A percentile compares a stretch with the other conserved stretches of the same genome.
These are phyloP conservation scores for Chaetodon auriga DNA, from an alignment of 2,113 vertebrate species.

Conservation along the genomic window DNA sequence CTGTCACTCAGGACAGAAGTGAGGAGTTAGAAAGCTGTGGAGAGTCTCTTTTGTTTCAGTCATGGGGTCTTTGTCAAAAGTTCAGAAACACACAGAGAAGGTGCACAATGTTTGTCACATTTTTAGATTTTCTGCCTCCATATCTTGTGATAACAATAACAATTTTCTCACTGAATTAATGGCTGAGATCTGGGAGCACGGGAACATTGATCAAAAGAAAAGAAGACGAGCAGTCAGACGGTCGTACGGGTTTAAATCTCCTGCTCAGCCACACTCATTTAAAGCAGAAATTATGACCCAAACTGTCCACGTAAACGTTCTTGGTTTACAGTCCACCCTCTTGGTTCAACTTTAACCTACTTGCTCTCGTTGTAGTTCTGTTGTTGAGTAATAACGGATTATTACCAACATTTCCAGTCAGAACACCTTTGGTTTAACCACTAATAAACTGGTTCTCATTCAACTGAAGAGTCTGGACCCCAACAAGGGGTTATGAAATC, in stretches of 20 bases:
- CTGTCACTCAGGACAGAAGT: not conserved
- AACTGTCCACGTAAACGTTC: not conserved
- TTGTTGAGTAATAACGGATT: not conserved
- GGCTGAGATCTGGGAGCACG: not conserved
- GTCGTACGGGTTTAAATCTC: not conserved
- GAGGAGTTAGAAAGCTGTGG: not conserved
- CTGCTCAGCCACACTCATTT: not conserved
- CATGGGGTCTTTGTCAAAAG: not conserved
- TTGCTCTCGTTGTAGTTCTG: not conserved
- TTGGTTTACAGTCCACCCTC: not conserved
- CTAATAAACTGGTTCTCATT: not conserved
- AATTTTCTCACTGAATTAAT: not conserved
- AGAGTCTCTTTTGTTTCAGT: not conserved
- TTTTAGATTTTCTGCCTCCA: not conserved
- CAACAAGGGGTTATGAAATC: not conserved
- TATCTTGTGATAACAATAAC: not conserved
- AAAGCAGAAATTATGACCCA: not conserved
- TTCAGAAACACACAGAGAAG: not conserved
- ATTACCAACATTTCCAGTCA: not conserved
- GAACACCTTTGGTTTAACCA: slow-evolving; percentile 13
- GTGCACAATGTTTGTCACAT: not conserved
- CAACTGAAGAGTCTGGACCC: not conserved
- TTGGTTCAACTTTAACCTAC: not conserved
- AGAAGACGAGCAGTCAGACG: not conserved
- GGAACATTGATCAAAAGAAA: not conserved